A percentile compares a stretch with the other conserved stretches of the same genome.
Conservation (phyloP, 2,113 vertebrate genomes). For the Ondatra zibethicus region DNA sequence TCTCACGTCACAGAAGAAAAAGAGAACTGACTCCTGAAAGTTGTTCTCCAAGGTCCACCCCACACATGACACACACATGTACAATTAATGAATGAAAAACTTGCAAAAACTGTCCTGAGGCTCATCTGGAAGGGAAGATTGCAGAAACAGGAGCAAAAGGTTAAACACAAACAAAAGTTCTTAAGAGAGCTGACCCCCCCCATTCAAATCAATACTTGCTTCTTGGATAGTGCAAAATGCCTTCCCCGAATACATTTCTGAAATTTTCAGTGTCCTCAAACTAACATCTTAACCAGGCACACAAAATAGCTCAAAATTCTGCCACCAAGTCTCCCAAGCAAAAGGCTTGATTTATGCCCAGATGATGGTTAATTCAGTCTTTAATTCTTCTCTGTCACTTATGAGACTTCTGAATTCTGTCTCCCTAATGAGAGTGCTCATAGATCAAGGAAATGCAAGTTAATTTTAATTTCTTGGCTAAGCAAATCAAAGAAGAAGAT, state of each 20-base stretch:
- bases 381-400: constrained; percentile 52
- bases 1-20: no score
- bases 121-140: background rate
- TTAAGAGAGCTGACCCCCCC: background rate
- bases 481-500: constrained; percentile 54
- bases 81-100: background rate
- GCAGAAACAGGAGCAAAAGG: background rate
- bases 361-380: constrained; percentile 50
- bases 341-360: constrained; percentile 35
- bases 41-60: background rate
- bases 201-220: constrained; percentile 27
- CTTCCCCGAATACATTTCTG: background rate
- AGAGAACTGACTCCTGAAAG: background rate
- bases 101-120: background rate
- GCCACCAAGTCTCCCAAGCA: constrained; percentile 7
- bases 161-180: background rate
- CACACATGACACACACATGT: background rate
- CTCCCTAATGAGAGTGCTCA: constrained; percentile 38
- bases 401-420: constrained; percentile 40
- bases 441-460: constrained; percentile 50
- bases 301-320: constrained; percentile 34
- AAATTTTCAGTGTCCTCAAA: constrained; percentile 15
- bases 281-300: constrained; percentile 24
- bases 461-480: constrained; percentile 51
- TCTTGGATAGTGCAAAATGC: background rate